Evolutionary conservation across 2,888 invertebrate species (phyloP).

Genomic region (Hofmannophila pseudospretella): DNA sequence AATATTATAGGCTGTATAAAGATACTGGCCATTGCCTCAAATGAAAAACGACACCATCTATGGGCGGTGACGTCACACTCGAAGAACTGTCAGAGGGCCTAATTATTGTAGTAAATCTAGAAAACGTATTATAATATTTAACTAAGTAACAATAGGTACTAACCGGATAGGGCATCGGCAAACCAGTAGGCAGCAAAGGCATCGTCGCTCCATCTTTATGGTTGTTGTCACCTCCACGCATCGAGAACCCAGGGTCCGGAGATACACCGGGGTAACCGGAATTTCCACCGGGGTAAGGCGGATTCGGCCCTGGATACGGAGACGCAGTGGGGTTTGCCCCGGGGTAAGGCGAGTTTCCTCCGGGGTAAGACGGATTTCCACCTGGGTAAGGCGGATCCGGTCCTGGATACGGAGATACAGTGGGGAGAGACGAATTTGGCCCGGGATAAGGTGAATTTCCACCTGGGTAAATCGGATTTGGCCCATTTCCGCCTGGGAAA

Average conservation of each 20-base stretch:
- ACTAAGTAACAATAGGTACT: slow-evolving; percentile 3
- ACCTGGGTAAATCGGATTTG: slow-evolving; percentile 25
- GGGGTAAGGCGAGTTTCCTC: slow-evolving; percentile 22
- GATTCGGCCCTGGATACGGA: slow-evolving; percentile 16
- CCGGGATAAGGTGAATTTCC: slow-evolving; percentile 13
- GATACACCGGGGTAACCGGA: slow-evolving; percentile 9
- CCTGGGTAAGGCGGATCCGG: slow-evolving; percentile 18
- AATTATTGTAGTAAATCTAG: too few species aligned
- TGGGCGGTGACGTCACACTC: too few species aligned
- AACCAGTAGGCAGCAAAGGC: slow-evolving; percentile 25
- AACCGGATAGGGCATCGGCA: slow-evolving; percentile 13
- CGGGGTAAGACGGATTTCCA: slow-evolving; percentile 14
- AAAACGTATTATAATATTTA: too few species aligned
- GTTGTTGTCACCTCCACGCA: background rate
- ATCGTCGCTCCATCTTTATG: slow-evolving; percentile 16
- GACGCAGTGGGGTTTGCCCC: slow-evolving; percentile 11
- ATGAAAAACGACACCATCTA: too few species aligned
- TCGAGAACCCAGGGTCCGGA: slow-evolving; percentile 28
- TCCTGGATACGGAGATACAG: slow-evolving; percentile 21
- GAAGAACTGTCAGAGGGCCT: too few species aligned
- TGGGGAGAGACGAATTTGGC: slow-evolving; percentile 24
- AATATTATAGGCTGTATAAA: too few species aligned
- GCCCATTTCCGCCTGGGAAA: slow-evolving; percentile 15
- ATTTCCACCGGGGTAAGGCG: slow-evolving; percentile 14
- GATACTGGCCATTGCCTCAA: too few species aligned